Conservation (phyloP, 2,113 vertebrate species). For the Arizona elegans region DNA sequence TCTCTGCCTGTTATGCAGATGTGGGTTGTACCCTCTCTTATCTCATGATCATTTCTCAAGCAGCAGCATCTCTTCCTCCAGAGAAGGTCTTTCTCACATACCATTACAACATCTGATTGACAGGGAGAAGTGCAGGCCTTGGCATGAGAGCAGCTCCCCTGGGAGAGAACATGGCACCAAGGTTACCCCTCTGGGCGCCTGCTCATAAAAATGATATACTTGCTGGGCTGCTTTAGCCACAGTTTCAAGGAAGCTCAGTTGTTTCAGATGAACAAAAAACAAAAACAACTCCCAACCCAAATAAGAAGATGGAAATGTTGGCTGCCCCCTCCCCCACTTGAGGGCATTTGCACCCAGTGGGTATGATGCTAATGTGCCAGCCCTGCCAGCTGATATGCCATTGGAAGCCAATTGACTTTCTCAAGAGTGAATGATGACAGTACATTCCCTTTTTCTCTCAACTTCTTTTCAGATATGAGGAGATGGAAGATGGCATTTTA, state of each 20-base stretch:
- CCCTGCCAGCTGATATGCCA: background rate
- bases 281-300: background rate
- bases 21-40: background rate
- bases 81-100: background rate
- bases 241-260: background rate
- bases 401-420: background rate
- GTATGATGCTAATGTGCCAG: background rate
- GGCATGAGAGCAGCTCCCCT: background rate
- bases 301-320: background rate
- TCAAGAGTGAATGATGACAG: background rate
- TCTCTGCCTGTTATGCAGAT: background rate
- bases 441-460: background rate
- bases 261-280: background rate
- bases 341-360: background rate
- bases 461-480: background rate
- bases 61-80: background rate
- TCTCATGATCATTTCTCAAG: background rate
- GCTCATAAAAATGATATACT: background rate
- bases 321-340: accelerated
- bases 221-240: background rate
- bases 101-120: background rate
- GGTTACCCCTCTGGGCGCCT: background rate
- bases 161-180: background rate
- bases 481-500: background rate
- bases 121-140: background rate